Evolutionary conservation across 2,888 invertebrate species (phyloP), one percentile per base, ranked within the genome.

Genomic region (Drosophila yooni): DNA sequence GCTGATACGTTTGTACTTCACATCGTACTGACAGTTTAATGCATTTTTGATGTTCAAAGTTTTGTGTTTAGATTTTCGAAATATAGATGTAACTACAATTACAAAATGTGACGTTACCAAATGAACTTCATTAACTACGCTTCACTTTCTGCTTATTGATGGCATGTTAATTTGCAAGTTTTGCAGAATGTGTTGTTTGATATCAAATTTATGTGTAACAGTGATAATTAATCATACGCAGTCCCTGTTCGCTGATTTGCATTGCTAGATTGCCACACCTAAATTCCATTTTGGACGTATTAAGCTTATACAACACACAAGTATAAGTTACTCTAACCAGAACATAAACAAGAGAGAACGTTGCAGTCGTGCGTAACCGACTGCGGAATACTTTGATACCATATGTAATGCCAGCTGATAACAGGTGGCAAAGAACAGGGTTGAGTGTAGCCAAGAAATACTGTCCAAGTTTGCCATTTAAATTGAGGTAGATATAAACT

Each of bases 1-100:
- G 46, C 29, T 67, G 53, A 66, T 46, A 51, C 33, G 18, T 38
- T 27, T 46, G 2, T 7, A 46, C 21, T 21, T 40, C 5, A 21
- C 0, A 7, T 46, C 46, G 2, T 21, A 21, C 13, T 40, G 31
- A 18, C 38, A 38, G 27, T 21, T n/a, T 57, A 29, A 29, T 56
- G 56, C n/a, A n/a, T 52, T 38, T 48, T 25, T 34, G 13, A 34
- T 31, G 25, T 34, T 34, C 3, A 48, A 33, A n/a, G 21, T 21
- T 31, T 25, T 34, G 11, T 36, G 36, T 21, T 10, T 18, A 2
- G 15, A 25, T 25, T 25, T 21, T 43, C 18, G 0, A 3, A n/a
- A 48, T 8, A 13, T 34, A 15, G 34, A 34, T 18, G 18, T 25
- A 18, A 34, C 27, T 34, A 2, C 18, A 48, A 48, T 43, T 21